Evolutionary conservation across 2,888 invertebrate genomes (phyloP), one percentile per base, ranked within the genome.

Genomic region (Amphimallon solstitiale): DNA sequence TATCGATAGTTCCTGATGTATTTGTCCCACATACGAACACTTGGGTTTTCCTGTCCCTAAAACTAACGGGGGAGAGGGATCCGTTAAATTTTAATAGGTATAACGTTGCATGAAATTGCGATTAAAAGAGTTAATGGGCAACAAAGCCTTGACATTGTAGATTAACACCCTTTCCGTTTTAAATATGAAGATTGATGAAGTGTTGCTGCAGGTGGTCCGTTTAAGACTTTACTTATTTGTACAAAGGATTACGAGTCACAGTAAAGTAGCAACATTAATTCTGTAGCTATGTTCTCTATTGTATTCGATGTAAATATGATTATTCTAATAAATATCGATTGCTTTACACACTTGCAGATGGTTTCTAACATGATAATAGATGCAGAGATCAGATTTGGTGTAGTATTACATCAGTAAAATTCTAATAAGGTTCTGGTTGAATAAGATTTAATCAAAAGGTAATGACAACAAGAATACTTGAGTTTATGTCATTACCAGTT

Each of bases 21-120:
- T 29, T 29, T 29, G 29, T 29, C 9, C 9, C 29, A 29, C 9
- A 29, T 29, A 7, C 29, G 29, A 29, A 29, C 49, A 61, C 51
- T 66, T 52, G 52, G 14, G 43, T 19, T 48, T n/a, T 48, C 21
- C 35, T 12, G 48, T 51, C 56, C 64, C 48, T 43, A 45, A 10
- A 37, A 56, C 34, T 34, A 9, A 9, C 46, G 19, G 29, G 6
- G 35, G 40, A 34, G 46, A 52, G 70, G 67, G 67, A 56, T 56
- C 45, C 60, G 66, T 73, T 79, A 78, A 79, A 75, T 76, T 69
- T 72, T 78, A 78, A 79, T 77, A 77, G 74, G 75, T 77, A 79
- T 80, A 80, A 80, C 80, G 75, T 73, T 72, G 80, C 81, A 81
- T 81, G 80, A 81, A 81, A 81, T 81, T 74, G 77, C 74, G 77